These are phyloP conservation scores for Oncorhynchus tshawytscha DNA, from an alignment of 2,113 vertebrate genomes.

Conservation along the genomic window DNA sequence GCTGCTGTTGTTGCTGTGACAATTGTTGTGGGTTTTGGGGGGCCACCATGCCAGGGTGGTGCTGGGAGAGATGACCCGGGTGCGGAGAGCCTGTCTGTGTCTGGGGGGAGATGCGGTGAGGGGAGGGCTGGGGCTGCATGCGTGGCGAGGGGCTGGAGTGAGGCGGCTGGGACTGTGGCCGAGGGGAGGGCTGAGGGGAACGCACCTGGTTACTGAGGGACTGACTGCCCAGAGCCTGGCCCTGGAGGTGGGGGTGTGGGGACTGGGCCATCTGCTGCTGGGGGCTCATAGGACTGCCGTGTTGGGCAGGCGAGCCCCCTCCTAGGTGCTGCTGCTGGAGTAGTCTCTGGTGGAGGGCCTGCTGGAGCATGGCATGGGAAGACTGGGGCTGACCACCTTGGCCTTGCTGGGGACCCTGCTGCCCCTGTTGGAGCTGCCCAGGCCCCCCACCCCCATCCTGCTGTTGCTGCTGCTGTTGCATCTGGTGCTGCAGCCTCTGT, in stretches of 20 bases:
- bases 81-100: slow-evolving; percentile 90
- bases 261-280: slow-evolving; percentile 85
- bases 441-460: slow-evolving; percentile 5
- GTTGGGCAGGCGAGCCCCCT: slow-evolving; percentile 84
- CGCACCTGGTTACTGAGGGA: slow-evolving; percentile 94
- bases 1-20: slow-evolving; percentile 80
- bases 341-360: slow-evolving; percentile 90
- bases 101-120: slow-evolving; percentile 94
- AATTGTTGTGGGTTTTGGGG: slow-evolving; percentile 76
- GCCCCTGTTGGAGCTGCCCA: slow-evolving; percentile 48
- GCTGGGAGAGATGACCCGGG: slow-evolving; percentile 73
- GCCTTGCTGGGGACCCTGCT: slow-evolving; percentile 54
- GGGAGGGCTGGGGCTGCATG: slow-evolving; percentile 96
- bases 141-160: slow-evolving; percentile 95
- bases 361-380: slow-evolving; percentile 74
- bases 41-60: slow-evolving; percentile 77
- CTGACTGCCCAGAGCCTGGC: slow-evolving; percentile 79
- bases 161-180: slow-evolving; percentile 91
- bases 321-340: slow-evolving; percentile 68
- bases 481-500: slow-evolving; percentile 68
- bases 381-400: slow-evolving; percentile 54
- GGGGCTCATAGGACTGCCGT: slow-evolving; percentile 94
- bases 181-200: slow-evolving; percentile 93
- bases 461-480: slow-evolving; percentile 47
- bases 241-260: slow-evolving; percentile 87